These are phyloP conservation scores for Acrocephalus kingi DNA, from an alignment of 2,113 vertebrate genomes.

Conservation along the genomic window DNA sequence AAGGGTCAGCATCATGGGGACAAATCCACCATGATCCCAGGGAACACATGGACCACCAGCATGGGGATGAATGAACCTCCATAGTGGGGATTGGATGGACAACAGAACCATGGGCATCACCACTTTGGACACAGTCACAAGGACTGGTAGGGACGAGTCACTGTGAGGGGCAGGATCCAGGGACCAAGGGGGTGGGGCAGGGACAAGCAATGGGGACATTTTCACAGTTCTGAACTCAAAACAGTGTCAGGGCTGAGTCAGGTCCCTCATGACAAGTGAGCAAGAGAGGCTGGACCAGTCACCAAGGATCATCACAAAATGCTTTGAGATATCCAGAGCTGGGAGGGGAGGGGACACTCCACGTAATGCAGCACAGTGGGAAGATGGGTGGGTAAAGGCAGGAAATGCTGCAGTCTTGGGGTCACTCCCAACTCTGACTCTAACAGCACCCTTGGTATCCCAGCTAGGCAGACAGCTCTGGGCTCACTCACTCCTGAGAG, in stretches of 20 bases:
- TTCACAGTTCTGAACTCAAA: not conserved
- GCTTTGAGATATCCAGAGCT: not conserved
- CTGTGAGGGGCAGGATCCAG: not conserved
- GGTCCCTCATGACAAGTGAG: not conserved
- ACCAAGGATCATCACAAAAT: not conserved
- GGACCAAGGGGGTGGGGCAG: not conserved
- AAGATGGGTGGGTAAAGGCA: not conserved
- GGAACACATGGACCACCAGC: not conserved
- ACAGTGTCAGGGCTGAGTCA: not conserved
- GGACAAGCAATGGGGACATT: not conserved
- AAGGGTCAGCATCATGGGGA: not conserved
- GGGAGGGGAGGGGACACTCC: not conserved
- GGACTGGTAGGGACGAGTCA: not conserved
- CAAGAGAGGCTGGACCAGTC: not conserved
- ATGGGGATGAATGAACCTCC: not conserved
- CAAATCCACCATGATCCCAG: not conserved
- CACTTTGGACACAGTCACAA: not conserved
- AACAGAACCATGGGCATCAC: not conserved
- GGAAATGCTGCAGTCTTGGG: not conserved
- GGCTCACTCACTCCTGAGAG: not conserved
- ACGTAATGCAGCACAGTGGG: not conserved
- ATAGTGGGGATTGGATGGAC: accelerated
- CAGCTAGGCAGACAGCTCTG: not conserved
- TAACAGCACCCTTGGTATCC: not conserved
- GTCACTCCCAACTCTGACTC: not conserved